Conservation (phyloP, 2,113 vertebrate species). For the Cynoglossus semilaevis region DNA sequence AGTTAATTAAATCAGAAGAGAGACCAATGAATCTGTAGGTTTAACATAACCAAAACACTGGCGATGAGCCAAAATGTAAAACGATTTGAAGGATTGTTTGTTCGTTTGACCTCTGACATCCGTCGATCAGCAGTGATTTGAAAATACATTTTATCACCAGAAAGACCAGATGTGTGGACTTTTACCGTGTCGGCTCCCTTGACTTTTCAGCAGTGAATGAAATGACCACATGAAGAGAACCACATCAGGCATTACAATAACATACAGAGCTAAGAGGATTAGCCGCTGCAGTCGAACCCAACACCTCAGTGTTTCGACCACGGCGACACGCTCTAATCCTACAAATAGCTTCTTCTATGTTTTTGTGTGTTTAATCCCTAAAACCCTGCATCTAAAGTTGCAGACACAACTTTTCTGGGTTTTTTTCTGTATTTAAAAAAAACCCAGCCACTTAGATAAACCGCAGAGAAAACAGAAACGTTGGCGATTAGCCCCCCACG, state of each 20-base stretch:
- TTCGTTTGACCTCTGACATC: too few relatives aligned
- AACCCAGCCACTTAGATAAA: constrained; percentile 18
- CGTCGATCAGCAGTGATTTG: too few relatives aligned
- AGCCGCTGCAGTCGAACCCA: constrained; percentile 29
- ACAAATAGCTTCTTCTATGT: constrained; percentile 22
- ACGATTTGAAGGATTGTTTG: too few relatives aligned
- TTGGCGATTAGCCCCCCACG: constrained; percentile 18
- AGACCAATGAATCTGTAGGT: too few relatives aligned
- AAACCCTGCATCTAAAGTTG: constrained; percentile 16
- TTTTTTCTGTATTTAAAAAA: constrained; percentile 16
- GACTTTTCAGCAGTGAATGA: constrained; percentile 6
- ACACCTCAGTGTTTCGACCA: constrained; percentile 19
- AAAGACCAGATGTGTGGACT: too few relatives aligned
- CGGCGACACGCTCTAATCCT: constrained; percentile 28
- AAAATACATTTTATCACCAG: too few relatives aligned
- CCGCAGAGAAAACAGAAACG: constrained; percentile 14
- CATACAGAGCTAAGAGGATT: constrained; percentile 36
- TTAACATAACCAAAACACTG: too few relatives aligned
- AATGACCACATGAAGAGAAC: neutral
- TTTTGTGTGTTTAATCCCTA: neutral
- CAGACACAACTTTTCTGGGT: constrained; percentile 24
- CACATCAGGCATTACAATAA: constrained; percentile 25
- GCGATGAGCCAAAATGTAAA: too few relatives aligned
- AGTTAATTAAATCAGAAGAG: too few relatives aligned
- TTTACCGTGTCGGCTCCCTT: neutral